Base-by-base conservation (phyloP, 2,113 vertebrate genomes). In the Malurus alboscapulatus region DNA sequence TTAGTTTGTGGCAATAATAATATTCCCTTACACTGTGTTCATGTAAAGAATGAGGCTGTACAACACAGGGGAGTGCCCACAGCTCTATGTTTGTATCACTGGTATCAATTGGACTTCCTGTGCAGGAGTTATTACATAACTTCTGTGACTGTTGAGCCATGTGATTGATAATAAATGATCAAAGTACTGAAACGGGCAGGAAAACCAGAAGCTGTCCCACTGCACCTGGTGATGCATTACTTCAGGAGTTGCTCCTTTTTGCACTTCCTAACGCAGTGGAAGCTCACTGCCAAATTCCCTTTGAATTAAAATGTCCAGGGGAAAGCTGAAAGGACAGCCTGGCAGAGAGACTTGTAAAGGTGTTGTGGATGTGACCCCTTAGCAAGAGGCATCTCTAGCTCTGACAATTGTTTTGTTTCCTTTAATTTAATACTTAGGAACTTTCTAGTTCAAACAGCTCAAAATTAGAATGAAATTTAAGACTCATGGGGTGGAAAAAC, bases 181-280 rank as follows among this genome's bases (percentile, higher is more conserved):
- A 30, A 47, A 57, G 12, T 47, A 26, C 34, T 62, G 34, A 77
- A 74, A 11, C 0, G 10, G 26, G 5, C 13, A 47, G 27, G 21
- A 80, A 72, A 76, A 51, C 14, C 34, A 75, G 44, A 61, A n/a
- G 22, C 19, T 83, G 45, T 44, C 19, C 42, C 27, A 15, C 61
- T 9, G 1, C 8, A 27, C 34, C 51, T 54, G 50, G 12, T 40
- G 67, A 1, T 9, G 14, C 24, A 13, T 38, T 36, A 10, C 13
- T 85, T 36, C 16, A 21, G 0, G 0, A 42, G 17, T 40, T 71
- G 9, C n/a, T 51, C 55, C 17, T 54, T 86, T 69, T 71, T 0
- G 0, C 14, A 42, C 44, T 50, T 84, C 25, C 65, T n/a, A 12
- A 47, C 11, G 58, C 38, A 0, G 0, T 48, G 66, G 44, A 45